Base-by-base conservation (phyloP, 2,888 invertebrate genomes). In the Calameuta filiformis region DNA sequence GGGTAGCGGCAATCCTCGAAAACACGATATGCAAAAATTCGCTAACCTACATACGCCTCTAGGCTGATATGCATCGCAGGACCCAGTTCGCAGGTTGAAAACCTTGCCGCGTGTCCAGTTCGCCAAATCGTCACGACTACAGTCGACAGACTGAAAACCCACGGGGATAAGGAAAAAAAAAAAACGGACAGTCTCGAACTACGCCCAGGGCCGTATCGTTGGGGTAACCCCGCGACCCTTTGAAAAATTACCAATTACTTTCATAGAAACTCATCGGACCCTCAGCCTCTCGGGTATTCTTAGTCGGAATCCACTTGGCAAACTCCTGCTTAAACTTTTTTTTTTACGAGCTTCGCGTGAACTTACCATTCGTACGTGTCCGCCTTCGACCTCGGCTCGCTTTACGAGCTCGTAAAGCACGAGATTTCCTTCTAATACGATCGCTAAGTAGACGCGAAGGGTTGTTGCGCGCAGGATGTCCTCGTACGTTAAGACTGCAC, bases 1-100 rank as follows among this genome's bases (percentile, higher is more conserved):
- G 35, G 35, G 6, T 33, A 15, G 4, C 35, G 40, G 37, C 80
- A 79, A 79, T 77, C 80, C 75, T 75, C 73, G 77, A 2, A 23
- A 35, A 68, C 69, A 76, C 80, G 85, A 85, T 85, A 85, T 85
- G 85, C 83, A 83, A 86, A 83, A 56, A 56, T 6, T 56, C 80
- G 80, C 77, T 80, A 79, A 85, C 85, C 84, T 80, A 84, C 83
- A 83, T 85, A 82, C 78, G 79, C 77, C 73, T 77, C 76, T 76
- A 80, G 75, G 82, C 83, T 81, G 85, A 85, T 85, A 85, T 84
- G 83, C 84, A 85, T 84, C 84, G 79, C 33, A 75, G 40, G 56
- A 12, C 4, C 75, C 12, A 30, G 31, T 31, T 56, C 56, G 56
- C 56, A 23, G 23, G 56, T 56, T 15, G 56, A 56, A 23, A 56